Evolutionary conservation across 1,140 invertebrate genomes (phyloP).

Genomic region (Asbolus verrucosus): DNA sequence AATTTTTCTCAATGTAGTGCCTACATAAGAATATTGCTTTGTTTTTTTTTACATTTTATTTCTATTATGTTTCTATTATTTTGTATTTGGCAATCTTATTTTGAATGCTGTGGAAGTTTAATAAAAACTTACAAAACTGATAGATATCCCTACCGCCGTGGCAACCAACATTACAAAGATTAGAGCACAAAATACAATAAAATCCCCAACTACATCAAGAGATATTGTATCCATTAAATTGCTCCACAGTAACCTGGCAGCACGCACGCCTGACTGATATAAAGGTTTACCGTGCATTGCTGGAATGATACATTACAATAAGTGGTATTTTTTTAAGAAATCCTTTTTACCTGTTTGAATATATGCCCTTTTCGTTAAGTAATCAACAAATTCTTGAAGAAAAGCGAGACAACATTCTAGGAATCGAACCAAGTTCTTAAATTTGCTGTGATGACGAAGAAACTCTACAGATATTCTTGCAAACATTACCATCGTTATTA

Average conservation of each 20-base stretch:
- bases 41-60: too few relatives aligned
- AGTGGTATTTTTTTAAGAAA: too few relatives aligned
- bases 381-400: background rate
- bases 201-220: background rate
- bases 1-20: too few relatives aligned
- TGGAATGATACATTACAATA: background rate
- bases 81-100: too few relatives aligned
- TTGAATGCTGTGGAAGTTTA: too few relatives aligned
- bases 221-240: conserved; percentile 1
- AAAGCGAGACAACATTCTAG: background rate
- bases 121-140: background rate
- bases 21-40: too few relatives aligned
- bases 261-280: background rate
- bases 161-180: background rate
- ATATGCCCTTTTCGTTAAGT: conserved; percentile 4
- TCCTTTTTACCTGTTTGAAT: conserved; percentile 18
- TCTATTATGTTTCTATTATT: too few relatives aligned
- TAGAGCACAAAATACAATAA: background rate
- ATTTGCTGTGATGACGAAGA: background rate
- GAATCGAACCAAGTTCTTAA: background rate
- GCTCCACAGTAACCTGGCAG: conserved; percentile 9
- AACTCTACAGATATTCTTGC: background rate
- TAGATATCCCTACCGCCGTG: background rate
- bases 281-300: conserved; percentile 14
- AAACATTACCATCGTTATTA: background rate